Conservation (phyloP, 1,140 invertebrate genomes). For the Panagrolaimus sp. region DNA sequence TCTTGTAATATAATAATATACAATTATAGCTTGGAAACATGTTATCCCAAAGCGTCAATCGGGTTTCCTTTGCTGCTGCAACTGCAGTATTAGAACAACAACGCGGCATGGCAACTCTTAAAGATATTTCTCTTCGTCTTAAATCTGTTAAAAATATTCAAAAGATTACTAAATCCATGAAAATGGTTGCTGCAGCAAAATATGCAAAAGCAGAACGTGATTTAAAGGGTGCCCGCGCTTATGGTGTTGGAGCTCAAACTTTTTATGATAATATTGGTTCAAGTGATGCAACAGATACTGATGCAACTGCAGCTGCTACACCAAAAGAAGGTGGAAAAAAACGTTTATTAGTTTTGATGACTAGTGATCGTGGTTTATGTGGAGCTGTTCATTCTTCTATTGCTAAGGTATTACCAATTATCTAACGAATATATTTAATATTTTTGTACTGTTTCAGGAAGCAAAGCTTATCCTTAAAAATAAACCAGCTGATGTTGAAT, state of each 20-base stretch:
- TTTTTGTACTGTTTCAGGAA: conserved; percentile 29
- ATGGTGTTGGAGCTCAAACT: conserved; percentile 73
- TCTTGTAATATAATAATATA: background rate
- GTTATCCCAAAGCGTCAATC: background rate
- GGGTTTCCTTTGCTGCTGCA: background rate
- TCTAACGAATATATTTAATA: background rate
- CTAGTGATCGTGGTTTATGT: conserved; percentile 91
- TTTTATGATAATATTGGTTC: conserved; percentile 68
- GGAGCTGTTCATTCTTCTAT: conserved; percentile 89
- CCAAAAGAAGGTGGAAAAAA: conserved; percentile 64
- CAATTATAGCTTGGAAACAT: conserved; percentile 9
- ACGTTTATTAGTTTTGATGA: conserved; percentile 81
- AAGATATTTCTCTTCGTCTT: conserved; percentile 78
- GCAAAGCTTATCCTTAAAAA: conserved; percentile 57
- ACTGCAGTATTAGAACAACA: conserved; percentile 24
- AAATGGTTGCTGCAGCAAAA: conserved; percentile 91
- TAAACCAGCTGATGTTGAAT: conserved; percentile 66
- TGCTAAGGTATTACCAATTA: conserved; percentile 70
- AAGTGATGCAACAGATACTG: conserved; percentile 68
- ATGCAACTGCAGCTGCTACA: conserved; percentile 37
- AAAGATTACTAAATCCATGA: conserved; percentile 99
- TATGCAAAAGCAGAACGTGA: conserved; percentile 90
- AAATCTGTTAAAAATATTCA: conserved; percentile 99
- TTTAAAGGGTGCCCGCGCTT: conserved; percentile 79
- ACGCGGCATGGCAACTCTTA: conserved; percentile 87